These are phyloP conservation scores for Clarias batrachus DNA, from an alignment of 2,113 vertebrate species.

Conservation along the genomic window DNA sequence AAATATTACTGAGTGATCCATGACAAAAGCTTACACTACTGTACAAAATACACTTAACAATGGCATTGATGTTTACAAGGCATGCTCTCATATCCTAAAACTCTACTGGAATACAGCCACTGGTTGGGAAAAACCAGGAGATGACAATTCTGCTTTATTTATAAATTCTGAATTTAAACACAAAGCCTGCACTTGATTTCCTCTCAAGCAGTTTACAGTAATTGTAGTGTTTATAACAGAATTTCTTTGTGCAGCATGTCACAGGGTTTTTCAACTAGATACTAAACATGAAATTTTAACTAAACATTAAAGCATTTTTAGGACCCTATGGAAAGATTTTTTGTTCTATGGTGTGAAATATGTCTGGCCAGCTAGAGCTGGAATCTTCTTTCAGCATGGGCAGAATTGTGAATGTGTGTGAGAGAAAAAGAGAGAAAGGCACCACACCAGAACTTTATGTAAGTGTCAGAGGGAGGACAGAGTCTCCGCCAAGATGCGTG, in stretches of 20 bases:
- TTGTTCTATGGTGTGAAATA: conserved; percentile 22
- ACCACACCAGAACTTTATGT: conserved; percentile 61
- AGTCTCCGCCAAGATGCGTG: conserved; percentile 57
- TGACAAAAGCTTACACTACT: conserved; percentile 15
- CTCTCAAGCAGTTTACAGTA: background rate
- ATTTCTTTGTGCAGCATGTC: background rate
- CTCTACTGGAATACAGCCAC: background rate
- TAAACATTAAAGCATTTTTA: background rate
- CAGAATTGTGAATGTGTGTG: background rate
- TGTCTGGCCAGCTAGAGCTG: conserved; percentile 14
- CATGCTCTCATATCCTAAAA: background rate
- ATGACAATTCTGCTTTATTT: background rate
- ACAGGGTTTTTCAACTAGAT: background rate
- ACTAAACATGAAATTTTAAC: background rate
- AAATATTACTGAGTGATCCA: conserved; percentile 14
- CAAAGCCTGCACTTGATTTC: background rate
- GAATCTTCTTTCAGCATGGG: conserved; percentile 12
- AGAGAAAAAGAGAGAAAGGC: background rate
- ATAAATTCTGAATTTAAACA: background rate
- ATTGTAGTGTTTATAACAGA: background rate
- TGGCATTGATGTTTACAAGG: conserved; percentile 20
- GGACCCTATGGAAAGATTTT: background rate
- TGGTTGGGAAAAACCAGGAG: background rate
- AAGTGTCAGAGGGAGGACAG: conserved; percentile 51
- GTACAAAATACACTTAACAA: conserved; percentile 18